Conservation (phyloP, 2,888 invertebrate species). For the Hartigia nigra region DNA sequence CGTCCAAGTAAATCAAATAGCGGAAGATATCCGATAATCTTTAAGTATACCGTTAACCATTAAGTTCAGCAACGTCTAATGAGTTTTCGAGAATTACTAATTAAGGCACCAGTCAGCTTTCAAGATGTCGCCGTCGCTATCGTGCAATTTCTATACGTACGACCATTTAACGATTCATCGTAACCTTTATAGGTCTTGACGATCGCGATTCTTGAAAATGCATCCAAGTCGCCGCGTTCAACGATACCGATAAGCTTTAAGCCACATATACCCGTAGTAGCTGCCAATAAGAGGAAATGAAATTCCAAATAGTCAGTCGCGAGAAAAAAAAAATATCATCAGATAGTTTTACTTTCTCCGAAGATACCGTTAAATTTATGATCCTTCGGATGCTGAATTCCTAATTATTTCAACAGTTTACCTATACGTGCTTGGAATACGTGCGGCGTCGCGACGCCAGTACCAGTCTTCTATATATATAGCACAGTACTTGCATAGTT, state of each 20-base stretch:
- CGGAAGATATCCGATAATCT: not conserved
- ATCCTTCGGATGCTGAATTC: not conserved
- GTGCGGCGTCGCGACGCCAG: not conserved
- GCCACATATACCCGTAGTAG: too few species aligned
- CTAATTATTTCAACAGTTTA: not conserved
- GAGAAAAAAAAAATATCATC: too few species aligned
- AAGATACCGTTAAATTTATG: too few species aligned
- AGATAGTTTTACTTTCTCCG: too few species aligned
- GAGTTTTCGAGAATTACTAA: not conserved
- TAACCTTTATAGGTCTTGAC: not conserved
- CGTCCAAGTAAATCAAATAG: not conserved
- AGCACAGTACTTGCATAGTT: not conserved
- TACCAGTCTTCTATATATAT: not conserved
- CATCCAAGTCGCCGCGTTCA: not conserved
- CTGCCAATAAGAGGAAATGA: too few species aligned
- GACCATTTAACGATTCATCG: not conserved
- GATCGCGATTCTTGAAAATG: not conserved
- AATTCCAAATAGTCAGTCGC: too few species aligned
- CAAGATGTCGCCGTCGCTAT: not conserved
- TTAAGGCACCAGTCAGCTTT: not conserved
- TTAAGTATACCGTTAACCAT: not conserved
- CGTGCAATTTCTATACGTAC: too few species aligned
- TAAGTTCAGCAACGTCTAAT: not conserved
- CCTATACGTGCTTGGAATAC: not conserved
- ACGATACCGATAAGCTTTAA: too few species aligned